A percentile compares a stretch with the other conserved stretches of the same genome.
Evolutionary conservation across 2,113 vertebrate species (phyloP).

Genomic region (Urocitellus parryii): DNA sequence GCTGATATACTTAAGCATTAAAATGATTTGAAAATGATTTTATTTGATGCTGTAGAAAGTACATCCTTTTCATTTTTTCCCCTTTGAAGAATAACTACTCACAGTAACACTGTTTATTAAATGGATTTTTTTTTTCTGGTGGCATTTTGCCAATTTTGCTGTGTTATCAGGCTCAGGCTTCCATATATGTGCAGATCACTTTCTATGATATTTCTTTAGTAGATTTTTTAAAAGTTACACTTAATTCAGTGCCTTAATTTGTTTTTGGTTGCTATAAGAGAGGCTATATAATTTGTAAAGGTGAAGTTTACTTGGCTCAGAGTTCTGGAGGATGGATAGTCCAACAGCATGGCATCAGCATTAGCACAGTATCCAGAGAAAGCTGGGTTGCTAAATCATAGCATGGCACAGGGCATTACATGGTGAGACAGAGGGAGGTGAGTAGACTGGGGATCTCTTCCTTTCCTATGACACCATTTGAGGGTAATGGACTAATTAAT

Average conservation of each 20-base stretch:
- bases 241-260: not conserved
- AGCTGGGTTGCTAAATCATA: too few relatives aligned
- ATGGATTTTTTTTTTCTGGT: not conserved
- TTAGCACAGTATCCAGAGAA: too few relatives aligned
- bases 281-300: not conserved
- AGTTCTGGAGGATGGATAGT: not conserved
- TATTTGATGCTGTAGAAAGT: not conserved
- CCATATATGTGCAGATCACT: not conserved
- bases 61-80: not conserved
- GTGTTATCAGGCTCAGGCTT: not conserved
- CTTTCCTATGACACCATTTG: not conserved
- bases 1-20: not conserved
- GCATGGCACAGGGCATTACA: too few relatives aligned
- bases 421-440: not conserved
- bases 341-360: too few relatives aligned
- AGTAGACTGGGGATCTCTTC: not conserved
- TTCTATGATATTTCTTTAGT: not conserved
- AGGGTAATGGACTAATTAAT: too few relatives aligned
- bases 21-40: conserved; percentile 16
- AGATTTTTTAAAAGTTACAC: not conserved
- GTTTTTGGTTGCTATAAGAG: not conserved
- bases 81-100: not conserved
- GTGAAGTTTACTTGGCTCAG: not conserved
- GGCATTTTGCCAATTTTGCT: not conserved
- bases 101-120: not conserved